A percentile compares a stretch with the other conserved stretches of the same genome.
Conservation (phyloP, 2,113 vertebrate genomes). For the Ictalurus punctatus region DNA sequence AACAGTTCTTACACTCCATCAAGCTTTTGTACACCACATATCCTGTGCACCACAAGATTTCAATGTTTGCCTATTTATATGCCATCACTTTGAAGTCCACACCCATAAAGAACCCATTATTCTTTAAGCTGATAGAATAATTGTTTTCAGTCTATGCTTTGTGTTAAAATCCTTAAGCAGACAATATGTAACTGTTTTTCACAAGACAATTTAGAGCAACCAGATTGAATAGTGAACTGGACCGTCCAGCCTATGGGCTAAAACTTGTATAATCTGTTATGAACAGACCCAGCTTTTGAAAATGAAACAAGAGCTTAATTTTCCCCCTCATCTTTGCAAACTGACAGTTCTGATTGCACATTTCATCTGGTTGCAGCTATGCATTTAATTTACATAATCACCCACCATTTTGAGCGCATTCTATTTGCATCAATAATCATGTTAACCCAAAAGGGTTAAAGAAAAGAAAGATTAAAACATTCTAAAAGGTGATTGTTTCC, state of each 20-base stretch:
- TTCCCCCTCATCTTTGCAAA: constrained; percentile 1
- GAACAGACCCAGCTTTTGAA: background rate
- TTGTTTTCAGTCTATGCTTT: background rate
- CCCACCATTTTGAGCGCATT: constrained; percentile 38
- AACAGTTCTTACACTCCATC: constrained; percentile 1
- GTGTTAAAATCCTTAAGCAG: background rate
- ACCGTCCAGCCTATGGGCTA: background rate
- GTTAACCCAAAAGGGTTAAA: background rate
- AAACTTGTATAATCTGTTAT: constrained; percentile 18
- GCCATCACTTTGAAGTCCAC: constrained; percentile 18
- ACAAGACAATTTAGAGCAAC: background rate
- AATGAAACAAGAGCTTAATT: constrained; percentile 21
- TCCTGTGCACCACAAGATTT: background rate
- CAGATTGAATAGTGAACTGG: constrained; percentile 3
- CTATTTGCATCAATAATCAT: constrained; percentile 24
- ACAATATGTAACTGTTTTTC: background rate
- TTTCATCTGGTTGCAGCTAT: constrained; percentile 33
- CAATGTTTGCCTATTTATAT: constrained; percentile 34
- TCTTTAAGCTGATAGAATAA: background rate
- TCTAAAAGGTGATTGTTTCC: background rate
- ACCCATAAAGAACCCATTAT: background rate
- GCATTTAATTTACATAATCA: constrained; percentile 42
- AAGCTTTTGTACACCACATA: constrained; percentile 18
- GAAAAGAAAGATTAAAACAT: background rate
- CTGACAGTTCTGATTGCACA: constrained; percentile 24